Conservation (phyloP, 2,888 invertebrate species). For the Heliconius hortense region DNA sequence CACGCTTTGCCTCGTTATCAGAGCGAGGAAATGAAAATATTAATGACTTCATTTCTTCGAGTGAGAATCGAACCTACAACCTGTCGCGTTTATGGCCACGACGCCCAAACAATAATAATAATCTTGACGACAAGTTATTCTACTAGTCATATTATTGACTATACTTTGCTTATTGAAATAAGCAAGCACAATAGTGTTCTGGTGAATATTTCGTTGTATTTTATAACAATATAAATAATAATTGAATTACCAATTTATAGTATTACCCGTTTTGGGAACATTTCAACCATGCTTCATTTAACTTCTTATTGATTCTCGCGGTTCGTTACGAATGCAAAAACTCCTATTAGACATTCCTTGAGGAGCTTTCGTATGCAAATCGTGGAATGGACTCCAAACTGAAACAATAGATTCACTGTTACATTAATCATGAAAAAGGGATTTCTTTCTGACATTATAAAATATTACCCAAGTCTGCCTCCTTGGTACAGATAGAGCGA, state of each 20-base stretch:
- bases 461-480: conserved; percentile 27
- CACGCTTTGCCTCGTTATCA: background rate
- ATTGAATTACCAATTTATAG: conserved; percentile 38
- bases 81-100: no score
- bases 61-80: no score
- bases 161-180: background rate
- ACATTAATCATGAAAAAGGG: conserved; percentile 46
- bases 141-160: background rate
- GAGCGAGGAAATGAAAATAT: background rate
- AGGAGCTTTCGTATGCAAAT: conserved; percentile 73
- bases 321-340: conserved; percentile 76
- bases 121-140: background rate
- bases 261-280: conserved; percentile 37
- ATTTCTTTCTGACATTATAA: conserved; percentile 41
- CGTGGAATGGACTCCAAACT: conserved; percentile 55
- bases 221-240: background rate
- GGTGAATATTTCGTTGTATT: background rate
- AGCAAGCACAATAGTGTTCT: no score
- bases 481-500: background rate
- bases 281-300: conserved; percentile 58
- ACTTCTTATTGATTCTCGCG: conserved; percentile 64
- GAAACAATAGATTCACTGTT: conserved; percentile 68
- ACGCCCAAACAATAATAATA: no score
- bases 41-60: no score
- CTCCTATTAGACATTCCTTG: conserved; percentile 67